A percentile compares a stretch with the other conserved stretches of the same genome.
These are phyloP conservation scores for Dissostichus mawsoni DNA, from an alignment of 2,113 vertebrate genomes.

Conservation along the genomic window DNA sequence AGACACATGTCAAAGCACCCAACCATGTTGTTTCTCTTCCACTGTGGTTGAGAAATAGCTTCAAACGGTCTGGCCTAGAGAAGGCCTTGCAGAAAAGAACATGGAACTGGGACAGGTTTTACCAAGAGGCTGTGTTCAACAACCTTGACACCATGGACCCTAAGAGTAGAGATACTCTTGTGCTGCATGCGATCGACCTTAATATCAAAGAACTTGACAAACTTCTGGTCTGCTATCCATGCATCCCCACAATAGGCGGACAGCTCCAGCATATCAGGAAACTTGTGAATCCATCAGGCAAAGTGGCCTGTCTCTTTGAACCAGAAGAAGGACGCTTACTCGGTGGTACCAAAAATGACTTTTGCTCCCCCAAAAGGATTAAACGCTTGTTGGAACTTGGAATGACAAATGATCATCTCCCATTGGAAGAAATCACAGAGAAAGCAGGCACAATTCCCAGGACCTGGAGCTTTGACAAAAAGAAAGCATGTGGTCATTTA, in stretches of 20 bases:
- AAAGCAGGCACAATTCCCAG: conserved; percentile 75
- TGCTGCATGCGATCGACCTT: conserved; percentile 86
- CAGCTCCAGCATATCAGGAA: conserved; percentile 80
- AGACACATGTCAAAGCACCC: conserved; percentile 63
- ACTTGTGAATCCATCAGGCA: conserved; percentile 85
- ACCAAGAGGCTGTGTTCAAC: conserved; percentile 82
- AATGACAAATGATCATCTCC: conserved; percentile 80
- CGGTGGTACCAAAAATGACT: conserved; percentile 73
- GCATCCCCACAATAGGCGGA: conserved; percentile 81
- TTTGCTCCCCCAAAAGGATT: conserved; percentile 77
- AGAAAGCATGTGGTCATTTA: conserved; percentile 68
- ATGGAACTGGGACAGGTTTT: conserved; percentile 84
- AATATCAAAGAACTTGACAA: conserved; percentile 73
- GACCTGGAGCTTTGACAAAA: conserved; percentile 63
- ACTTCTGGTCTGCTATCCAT: conserved; percentile 77
- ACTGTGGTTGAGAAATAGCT: conserved; percentile 77
- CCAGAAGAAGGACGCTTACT: conserved; percentile 81
- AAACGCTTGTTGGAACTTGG: conserved; percentile 82
- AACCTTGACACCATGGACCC: conserved; percentile 80
- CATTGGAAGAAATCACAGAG: conserved; percentile 81
- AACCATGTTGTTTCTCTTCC: conserved; percentile 82
- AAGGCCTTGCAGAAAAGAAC: conserved; percentile 71
- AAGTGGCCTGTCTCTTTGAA: conserved; percentile 81
- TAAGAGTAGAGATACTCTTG: conserved; percentile 76
- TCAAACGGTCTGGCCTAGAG: conserved; percentile 68